Conservation (phyloP, 2,797 vertebrate genomes). For the Pseudochirops cupreus region DNA sequence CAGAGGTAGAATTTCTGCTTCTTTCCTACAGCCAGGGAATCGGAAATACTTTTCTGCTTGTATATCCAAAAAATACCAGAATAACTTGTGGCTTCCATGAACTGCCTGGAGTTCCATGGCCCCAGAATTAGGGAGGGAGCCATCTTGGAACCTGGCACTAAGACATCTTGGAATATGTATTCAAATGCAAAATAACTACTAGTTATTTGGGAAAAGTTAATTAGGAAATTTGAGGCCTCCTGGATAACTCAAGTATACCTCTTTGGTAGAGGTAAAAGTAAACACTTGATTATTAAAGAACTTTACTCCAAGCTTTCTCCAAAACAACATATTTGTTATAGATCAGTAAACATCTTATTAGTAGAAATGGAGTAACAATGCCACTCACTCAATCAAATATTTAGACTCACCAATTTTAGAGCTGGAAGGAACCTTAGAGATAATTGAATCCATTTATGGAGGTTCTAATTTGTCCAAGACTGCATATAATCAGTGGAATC, state of each 20-base stretch:
- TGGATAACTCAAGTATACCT: neutral
- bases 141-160: slow-evolving; percentile 30
- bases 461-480: neutral
- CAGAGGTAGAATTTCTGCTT: slow-evolving; percentile 51
- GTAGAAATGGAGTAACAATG: neutral
- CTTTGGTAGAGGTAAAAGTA: neutral
- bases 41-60: slow-evolving; percentile 70
- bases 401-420: neutral
- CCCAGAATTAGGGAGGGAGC: slow-evolving; percentile 53
- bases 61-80: slow-evolving; percentile 64
- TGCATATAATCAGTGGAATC: neutral
- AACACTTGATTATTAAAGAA: neutral
- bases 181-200: slow-evolving; percentile 39
- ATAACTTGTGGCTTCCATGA: slow-evolving; percentile 56
- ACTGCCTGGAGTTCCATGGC: slow-evolving; percentile 34
- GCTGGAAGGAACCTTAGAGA: neutral
- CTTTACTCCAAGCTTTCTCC: neutral
- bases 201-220: slow-evolving; percentile 53
- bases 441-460: neutral
- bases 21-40: slow-evolving; percentile 60
- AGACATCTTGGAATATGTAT: slow-evolving; percentile 42
- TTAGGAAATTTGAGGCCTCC: neutral
- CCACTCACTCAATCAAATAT: neutral
- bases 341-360: neutral
- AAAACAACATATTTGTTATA: neutral